Percentiles rank a stretch among this genome's conserved stretches.
Evolutionary conservation across 2,797 vertebrate species (phyloP).

Genomic region (Balearica regulorum): DNA sequence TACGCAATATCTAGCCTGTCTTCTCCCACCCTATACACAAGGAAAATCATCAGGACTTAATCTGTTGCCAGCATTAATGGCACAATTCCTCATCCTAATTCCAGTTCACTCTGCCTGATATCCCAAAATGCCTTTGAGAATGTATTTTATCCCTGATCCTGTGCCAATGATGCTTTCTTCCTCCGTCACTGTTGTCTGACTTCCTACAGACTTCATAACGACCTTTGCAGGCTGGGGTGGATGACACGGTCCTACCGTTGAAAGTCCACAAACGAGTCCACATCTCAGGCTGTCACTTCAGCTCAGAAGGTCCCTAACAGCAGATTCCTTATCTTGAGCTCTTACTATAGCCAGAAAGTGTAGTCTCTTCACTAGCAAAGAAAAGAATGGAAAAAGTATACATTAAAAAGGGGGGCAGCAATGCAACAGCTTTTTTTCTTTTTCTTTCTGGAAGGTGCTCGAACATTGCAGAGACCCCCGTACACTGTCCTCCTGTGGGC

Average conservation of each 20-base stretch:
- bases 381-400: background rate
- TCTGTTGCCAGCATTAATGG: constrained; percentile 15
- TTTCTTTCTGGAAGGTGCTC: background rate
- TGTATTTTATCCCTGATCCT: background rate
- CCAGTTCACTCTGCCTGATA: constrained; percentile 30
- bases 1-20: constrained; percentile 19
- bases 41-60: constrained; percentile 19
- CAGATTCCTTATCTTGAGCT: constrained; percentile 6
- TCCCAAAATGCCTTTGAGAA: constrained; percentile 44
- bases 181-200: constrained; percentile 24
- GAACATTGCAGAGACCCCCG: fast-evolving
- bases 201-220: constrained; percentile 28
- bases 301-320: background rate
- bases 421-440: background rate
- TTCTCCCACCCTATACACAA: background rate
- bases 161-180: constrained; percentile 58
- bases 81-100: constrained; percentile 29
- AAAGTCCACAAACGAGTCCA: background rate
- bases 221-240: constrained; percentile 16
- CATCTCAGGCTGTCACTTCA: background rate
- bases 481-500: background rate
- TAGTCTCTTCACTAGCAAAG: background rate
- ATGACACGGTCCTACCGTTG: background rate
- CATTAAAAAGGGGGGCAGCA: background rate
- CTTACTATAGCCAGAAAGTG: background rate